A percentile compares a stretch with the other conserved stretches of the same genome.
phyloP scores from a whole-genome alignment of 2,888 invertebrate genomes.

The Dryococelus australis region DNA sequence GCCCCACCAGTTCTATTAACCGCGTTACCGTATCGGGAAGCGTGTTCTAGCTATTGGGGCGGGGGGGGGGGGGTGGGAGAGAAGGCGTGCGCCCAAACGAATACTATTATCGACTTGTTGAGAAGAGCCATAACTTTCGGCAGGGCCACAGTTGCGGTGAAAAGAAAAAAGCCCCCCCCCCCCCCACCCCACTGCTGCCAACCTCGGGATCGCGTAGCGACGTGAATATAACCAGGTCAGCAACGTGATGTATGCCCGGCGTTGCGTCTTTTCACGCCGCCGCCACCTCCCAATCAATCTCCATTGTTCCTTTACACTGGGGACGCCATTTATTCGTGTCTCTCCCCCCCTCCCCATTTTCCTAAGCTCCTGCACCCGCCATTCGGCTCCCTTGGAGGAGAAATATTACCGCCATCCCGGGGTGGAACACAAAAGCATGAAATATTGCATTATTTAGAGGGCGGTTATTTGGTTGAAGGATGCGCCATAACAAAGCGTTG shows the following conservation, averaged over 20 bases:
- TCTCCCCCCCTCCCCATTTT: neutral
- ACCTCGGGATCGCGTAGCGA: neutral
- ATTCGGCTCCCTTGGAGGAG: neutral
- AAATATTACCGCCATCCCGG: neutral
- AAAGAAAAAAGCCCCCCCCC: neutral
- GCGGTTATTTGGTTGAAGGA: neutral
- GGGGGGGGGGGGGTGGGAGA: neutral
- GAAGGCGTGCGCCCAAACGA: neutral
- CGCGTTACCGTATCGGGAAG: too few relatives aligned
- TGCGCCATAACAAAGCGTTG: neutral
- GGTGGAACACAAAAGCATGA: neutral
- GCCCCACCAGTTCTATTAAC: too few relatives aligned
- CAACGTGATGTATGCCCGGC: neutral
- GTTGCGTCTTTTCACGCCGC: neutral
- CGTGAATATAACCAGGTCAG: neutral
- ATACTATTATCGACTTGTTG: neutral
- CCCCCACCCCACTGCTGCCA: too few relatives aligned
- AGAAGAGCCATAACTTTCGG: neutral
- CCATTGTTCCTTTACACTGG: neutral
- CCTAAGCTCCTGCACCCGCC: neutral
- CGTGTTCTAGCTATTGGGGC: neutral
- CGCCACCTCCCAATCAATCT: conserved; percentile 3
- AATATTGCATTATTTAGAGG: conserved; percentile 3
- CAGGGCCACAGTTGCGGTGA: neutral
- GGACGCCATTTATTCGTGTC: neutral